Conservation (phyloP, 2,113 vertebrate species). For the Haemorhous mexicanus region DNA sequence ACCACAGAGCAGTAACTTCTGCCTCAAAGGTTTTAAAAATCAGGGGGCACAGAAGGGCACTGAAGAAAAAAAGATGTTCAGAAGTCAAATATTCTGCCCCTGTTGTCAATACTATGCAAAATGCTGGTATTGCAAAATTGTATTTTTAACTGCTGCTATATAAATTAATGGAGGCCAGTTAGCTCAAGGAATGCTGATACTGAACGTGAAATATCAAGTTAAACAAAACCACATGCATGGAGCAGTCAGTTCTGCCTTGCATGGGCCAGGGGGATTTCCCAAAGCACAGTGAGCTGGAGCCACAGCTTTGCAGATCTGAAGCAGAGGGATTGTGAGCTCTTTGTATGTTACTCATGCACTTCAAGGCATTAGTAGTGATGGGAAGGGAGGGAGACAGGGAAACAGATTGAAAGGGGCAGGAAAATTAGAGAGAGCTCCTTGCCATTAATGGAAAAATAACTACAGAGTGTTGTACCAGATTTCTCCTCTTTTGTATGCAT, state of each 20-base stretch:
- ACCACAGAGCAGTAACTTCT: not conserved
- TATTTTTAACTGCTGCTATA: not conserved
- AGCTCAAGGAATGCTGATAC: not conserved
- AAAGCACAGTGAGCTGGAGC: not conserved
- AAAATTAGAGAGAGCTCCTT: constrained; percentile 32
- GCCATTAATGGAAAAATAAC: constrained; percentile 64
- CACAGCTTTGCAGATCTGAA: not conserved
- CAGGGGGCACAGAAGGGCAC: not conserved
- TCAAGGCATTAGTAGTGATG: constrained; percentile 39
- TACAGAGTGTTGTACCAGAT: constrained; percentile 47
- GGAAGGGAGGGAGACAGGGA: constrained; percentile 25
- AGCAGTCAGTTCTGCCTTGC: not conserved
- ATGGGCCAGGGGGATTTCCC: not conserved
- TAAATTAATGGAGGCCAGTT: not conserved
- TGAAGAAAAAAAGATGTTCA: not conserved
- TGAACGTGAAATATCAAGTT: not conserved
- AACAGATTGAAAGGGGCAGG: constrained; percentile 48
- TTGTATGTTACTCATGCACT: constrained; percentile 24
- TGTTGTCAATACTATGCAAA: not conserved
- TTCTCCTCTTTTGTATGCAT: constrained; percentile 65
- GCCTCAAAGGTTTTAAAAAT: not conserved
- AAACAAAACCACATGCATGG: not conserved
- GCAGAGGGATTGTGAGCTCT: not conserved
- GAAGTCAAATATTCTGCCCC: not conserved
- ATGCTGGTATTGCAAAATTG: not conserved